These are phyloP conservation scores for Danio kyathit DNA, from an alignment of 2,797 vertebrate species.

Conservation along the genomic window DNA sequence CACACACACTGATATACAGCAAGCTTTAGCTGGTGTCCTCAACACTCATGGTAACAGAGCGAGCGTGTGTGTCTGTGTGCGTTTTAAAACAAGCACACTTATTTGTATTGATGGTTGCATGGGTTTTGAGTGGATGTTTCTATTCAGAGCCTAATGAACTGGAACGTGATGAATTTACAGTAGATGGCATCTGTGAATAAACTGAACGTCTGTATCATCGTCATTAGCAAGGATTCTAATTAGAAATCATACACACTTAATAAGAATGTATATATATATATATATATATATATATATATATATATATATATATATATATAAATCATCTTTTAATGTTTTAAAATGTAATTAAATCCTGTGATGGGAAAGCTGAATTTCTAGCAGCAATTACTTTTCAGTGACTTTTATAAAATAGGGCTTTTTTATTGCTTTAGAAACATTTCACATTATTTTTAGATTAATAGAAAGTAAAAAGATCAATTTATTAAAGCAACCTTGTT, in stretches of 20 bases:
- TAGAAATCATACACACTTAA: background rate
- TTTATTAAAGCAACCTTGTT: no score
- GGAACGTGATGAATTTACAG: constrained; percentile 83
- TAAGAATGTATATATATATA: no score
- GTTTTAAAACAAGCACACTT: constrained; percentile 77
- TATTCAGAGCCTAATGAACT: constrained; percentile 84
- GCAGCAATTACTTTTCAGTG: no score
- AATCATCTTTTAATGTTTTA: no score
- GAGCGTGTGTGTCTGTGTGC: constrained; percentile 21
- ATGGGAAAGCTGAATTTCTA: no score
- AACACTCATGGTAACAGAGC: constrained; percentile 19
- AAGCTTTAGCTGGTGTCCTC: constrained; percentile 53
- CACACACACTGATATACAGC: constrained; percentile 68
- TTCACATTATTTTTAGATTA: no score
- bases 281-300: no score
- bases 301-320: no score
- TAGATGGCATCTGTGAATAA: constrained; percentile 82
- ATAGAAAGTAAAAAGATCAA: no score
- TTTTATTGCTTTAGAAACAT: no score
- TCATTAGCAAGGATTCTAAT: background rate
- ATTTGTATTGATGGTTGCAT: constrained; percentile 71
- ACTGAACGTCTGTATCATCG: constrained; percentile 46
- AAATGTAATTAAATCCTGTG: no score
- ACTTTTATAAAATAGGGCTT: no score
- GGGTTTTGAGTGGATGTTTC: constrained; percentile 73